These are phyloP conservation scores for Heliconius melpomene DNA, from an alignment of 1,140 invertebrate genomes.

Conservation along the genomic window DNA sequence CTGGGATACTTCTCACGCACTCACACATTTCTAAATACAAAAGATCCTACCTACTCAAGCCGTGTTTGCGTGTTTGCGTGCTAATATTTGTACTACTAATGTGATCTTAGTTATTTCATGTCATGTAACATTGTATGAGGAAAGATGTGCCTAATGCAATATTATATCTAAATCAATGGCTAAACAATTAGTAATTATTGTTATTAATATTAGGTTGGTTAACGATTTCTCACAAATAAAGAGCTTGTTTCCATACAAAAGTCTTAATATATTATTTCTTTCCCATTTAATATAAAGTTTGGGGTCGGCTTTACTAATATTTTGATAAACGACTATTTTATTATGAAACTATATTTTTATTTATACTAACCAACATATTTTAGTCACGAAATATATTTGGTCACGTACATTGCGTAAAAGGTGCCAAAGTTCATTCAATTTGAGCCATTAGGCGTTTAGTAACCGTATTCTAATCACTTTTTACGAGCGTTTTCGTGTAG, in stretches of 20 bases:
- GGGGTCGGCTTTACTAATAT: background rate
- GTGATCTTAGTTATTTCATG: background rate
- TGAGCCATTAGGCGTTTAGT: slow-evolving; percentile 11
- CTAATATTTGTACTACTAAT: slow-evolving; percentile 7
- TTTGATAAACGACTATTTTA: background rate
- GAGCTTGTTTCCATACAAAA: background rate
- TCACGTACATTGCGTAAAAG: slow-evolving; percentile 24
- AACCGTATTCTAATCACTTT: slow-evolving; percentile 22
- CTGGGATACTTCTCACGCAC: background rate
- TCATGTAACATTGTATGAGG: background rate
- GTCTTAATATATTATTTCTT: background rate
- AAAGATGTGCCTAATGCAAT: background rate
- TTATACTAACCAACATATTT: background rate
- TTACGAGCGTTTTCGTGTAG: slow-evolving; percentile 3
- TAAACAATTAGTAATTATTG: too few species aligned
- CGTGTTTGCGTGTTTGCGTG: slow-evolving; percentile 3
- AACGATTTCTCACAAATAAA: background rate
- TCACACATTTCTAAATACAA: background rate
- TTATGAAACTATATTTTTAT: background rate
- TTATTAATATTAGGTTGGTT: background rate
- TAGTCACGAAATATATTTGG: slow-evolving; percentile 30
- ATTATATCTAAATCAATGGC: too few species aligned
- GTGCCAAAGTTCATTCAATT: slow-evolving; percentile 26
- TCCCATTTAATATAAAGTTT: background rate
- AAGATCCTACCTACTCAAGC: background rate